These are phyloP conservation scores for Penaeus vannamei DNA, from an alignment of 1,140 invertebrate species.

Conservation along the genomic window DNA sequence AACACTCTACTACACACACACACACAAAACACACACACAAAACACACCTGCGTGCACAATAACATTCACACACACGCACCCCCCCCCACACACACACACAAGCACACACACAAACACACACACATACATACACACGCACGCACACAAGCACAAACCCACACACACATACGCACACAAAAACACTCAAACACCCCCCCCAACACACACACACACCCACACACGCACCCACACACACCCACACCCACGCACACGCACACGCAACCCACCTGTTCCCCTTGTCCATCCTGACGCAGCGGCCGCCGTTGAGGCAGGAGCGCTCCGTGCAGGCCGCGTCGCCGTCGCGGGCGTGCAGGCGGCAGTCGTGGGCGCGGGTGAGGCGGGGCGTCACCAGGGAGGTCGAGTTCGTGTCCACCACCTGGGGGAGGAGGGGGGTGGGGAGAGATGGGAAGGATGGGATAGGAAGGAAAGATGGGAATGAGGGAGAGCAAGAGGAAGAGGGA, in stretches of 20 bases:
- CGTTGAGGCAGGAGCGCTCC: slow-evolving; percentile 92
- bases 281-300: slow-evolving; percentile 83
- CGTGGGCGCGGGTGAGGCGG: slow-evolving; percentile 37
- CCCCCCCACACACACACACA: too few relatives aligned
- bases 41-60: too few relatives aligned
- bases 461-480: too few relatives aligned
- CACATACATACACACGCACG: background rate
- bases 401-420: slow-evolving; percentile 96
- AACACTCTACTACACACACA: too few relatives aligned
- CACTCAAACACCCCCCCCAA: too few relatives aligned
- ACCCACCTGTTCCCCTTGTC: slow-evolving; percentile 18
- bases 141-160: slow-evolving; percentile 23
- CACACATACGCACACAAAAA: slow-evolving; percentile 3
- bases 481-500: slow-evolving; percentile 69
- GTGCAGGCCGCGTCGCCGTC: slow-evolving; percentile 76
- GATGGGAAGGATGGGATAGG: background rate
- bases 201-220: too few relatives aligned
- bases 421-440: slow-evolving; percentile 83
- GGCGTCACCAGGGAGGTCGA: slow-evolving; percentile 88
- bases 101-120: too few relatives aligned
- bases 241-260: slow-evolving; percentile 23
- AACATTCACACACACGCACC: too few relatives aligned
- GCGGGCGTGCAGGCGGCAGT: slow-evolving; percentile 26
- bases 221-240: too few relatives aligned
- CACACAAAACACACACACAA: too few relatives aligned